Evolutionary conservation across 2,113 vertebrate genomes (phyloP), one percentile per base, ranked within the genome.

Genomic region (Rafetus swinhoei): DNA sequence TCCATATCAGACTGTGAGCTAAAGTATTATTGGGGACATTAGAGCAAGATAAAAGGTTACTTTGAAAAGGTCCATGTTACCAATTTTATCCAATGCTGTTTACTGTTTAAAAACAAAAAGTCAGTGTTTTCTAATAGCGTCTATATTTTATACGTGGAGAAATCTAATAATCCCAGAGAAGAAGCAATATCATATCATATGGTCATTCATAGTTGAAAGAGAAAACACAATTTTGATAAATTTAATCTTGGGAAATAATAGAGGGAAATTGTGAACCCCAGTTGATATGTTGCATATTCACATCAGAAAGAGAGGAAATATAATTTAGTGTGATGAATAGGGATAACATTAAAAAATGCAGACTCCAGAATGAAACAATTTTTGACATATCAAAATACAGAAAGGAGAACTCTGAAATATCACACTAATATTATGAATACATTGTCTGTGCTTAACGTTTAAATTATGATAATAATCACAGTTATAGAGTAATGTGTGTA

Each of bases 41-140:
- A 74, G 74, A 29, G 54, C 14, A n/a, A 79, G 79, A 92, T 80
- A 60, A 91, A 96, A 94, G 9, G 50, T 89, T 83, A 25, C 87
- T 25, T 96, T 94, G 88, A 95, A 97, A 93, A 94, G 52, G 45
- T 93, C 83, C 86, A 77, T 94, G 62, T 89, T 94, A 80, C 79
- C 92, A 91, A 94, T 95, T 95, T 91, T 83, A 74, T 95, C 82
- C 92, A 74, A 77, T 84, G 72, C 85, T 91, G 85, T 62, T 60
- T 72, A 74, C 59, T 83, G 69, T 85, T 93, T 92, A 88, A 85
- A 90, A 19, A 35, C 3, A 54, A 95, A 92, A 91, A 94, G 85
- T 95, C 96, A 91, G 54, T 95, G 92, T 81, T 82, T 8, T 79
- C 87, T 92, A 85, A 92, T 79, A 85, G 74, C 7, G 4, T 72